Percentiles rank a stretch among this genome's conserved stretches.
Evolutionary conservation across 2,797 vertebrate genomes (phyloP).

Genomic region (Coreius guichenoti): DNA sequence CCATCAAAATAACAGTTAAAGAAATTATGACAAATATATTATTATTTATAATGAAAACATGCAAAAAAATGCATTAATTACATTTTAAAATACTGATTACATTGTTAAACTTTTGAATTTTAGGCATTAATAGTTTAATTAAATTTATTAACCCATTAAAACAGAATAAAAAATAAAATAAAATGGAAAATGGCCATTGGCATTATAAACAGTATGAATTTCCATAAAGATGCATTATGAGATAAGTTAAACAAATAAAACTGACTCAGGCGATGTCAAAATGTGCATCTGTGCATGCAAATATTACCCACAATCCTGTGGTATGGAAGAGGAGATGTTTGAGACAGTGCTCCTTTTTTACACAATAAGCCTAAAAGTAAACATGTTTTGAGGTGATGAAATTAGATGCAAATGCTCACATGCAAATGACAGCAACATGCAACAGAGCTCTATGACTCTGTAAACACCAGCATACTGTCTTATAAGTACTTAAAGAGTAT

Average conservation of each 20-base stretch:
- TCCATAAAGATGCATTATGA: background rate
- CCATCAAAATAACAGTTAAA: background rate
- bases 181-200: background rate
- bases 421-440: conserved; percentile 1
- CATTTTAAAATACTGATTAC: background rate
- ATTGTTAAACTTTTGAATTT: background rate
- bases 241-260: background rate
- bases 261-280: background rate
- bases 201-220: background rate
- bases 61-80: background rate
- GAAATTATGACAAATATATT: background rate
- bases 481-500: no score
- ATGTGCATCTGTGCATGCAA: background rate
- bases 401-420: background rate
- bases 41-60: background rate
- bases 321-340: background rate
- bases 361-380: background rate
- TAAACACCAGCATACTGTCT: background rate
- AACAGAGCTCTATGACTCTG: background rate
- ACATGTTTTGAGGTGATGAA: background rate
- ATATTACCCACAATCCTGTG: background rate
- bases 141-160: background rate
- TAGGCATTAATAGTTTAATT: background rate
- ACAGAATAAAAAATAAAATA: background rate
- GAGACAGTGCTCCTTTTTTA: background rate